These are phyloP conservation scores for Acromyrmex heyeri DNA, from an alignment of 1,140 invertebrate species.

Conservation along the genomic window DNA sequence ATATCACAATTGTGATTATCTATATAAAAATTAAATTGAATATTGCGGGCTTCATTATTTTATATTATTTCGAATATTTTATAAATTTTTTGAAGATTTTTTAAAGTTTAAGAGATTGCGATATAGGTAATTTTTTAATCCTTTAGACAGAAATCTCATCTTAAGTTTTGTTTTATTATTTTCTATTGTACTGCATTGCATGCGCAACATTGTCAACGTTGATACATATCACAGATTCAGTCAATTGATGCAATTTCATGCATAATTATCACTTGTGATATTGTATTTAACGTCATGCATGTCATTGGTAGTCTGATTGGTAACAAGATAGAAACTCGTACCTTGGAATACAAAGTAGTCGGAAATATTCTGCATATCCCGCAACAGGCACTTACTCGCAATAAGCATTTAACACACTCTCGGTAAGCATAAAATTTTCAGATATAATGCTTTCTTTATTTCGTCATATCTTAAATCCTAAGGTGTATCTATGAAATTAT, in stretches of 20 bases:
- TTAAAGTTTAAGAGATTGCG: background rate
- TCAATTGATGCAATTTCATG: background rate
- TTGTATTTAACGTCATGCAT: slow-evolving; percentile 70
- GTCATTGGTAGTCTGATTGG: slow-evolving; percentile 86
- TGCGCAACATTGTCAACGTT: background rate
- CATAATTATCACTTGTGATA: slow-evolving; percentile 36
- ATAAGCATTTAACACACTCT: slow-evolving; percentile 66
- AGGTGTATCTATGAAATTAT: background rate
- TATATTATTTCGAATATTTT: background rate
- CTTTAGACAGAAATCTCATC: background rate
- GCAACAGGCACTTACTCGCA: slow-evolving; percentile 65
- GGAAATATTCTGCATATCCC: slow-evolving; percentile 83
- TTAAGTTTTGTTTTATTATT: slow-evolving; percentile 13
- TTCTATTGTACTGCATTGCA: slow-evolving; percentile 33
- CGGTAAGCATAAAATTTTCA: slow-evolving; percentile 73
- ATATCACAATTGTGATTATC: background rate
- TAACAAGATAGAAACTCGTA: slow-evolving; percentile 87
- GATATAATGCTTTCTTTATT: slow-evolving; percentile 9
- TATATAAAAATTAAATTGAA: background rate
- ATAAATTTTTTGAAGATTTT: background rate
- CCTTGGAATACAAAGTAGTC: slow-evolving; percentile 87
- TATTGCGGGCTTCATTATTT: background rate
- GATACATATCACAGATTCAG: background rate
- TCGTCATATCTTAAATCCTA: background rate
- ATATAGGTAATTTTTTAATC: slow-evolving; percentile 7